These are phyloP conservation scores for Heterocephalus glaber DNA, from an alignment of 2,113 vertebrate species.

Conservation along the genomic window DNA sequence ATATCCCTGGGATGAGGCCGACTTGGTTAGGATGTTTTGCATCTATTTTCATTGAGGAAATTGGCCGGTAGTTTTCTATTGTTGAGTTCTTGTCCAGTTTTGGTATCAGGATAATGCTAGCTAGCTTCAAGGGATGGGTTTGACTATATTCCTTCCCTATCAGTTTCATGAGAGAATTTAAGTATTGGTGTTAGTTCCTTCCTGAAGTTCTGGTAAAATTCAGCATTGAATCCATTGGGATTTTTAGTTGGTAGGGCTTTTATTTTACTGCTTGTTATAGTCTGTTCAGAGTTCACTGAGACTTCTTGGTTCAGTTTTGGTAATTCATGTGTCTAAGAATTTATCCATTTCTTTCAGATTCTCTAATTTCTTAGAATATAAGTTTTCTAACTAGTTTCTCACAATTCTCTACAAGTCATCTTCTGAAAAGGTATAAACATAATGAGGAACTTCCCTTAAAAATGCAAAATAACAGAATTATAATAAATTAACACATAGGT, in stretches of 20 bases:
- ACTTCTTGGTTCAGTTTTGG: neutral
- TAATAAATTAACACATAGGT: slow-evolving; percentile 45
- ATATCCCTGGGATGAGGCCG: neutral
- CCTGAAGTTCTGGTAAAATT: neutral
- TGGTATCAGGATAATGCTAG: neutral
- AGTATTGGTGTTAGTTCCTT: neutral
- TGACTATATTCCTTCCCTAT: neutral
- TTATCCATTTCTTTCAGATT: neutral
- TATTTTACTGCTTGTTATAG: neutral
- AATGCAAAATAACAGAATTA: slow-evolving; percentile 9
- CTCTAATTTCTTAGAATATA: neutral
- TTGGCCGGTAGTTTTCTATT: neutral
- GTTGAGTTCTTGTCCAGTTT: neutral
- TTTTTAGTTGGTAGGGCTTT: neutral
- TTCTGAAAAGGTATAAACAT: neutral
- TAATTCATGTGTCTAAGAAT: neutral
- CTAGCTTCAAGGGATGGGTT: neutral
- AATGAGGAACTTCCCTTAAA: slow-evolving; percentile 18
- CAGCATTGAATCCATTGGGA: neutral
- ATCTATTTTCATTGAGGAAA: neutral
- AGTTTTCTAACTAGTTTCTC: neutral
- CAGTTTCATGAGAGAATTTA: neutral
- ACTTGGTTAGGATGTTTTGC: neutral
- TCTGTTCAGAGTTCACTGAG: neutral
- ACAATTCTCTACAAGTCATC: neutral